Evolutionary conservation across 2,113 vertebrate genomes (phyloP), one percentile per base, ranked within the genome.

Genomic region (Ranitomeya imitator): DNA sequence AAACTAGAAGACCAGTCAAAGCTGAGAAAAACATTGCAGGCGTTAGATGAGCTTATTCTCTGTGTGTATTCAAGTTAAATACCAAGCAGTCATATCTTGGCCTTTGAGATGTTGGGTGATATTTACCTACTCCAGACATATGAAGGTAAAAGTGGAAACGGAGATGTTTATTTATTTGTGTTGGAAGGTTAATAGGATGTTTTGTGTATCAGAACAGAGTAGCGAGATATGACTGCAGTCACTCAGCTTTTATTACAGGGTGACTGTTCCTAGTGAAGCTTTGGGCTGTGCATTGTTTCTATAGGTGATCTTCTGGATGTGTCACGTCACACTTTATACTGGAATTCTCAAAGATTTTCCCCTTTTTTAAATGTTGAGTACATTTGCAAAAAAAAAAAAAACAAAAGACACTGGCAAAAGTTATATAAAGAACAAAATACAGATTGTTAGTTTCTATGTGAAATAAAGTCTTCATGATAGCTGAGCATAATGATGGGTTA

Each of bases 181-280:
- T 63, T 83, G 65, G 79, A 74, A 83, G 79, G 79, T 88, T 88
- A 82, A 88, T 88, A 54, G 71, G 55, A 61, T 23, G 52, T 88
- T 82, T 65, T 81, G n/a, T 81, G 63, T 55, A 86, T 86, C 60
- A 26, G n/a, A 67, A 76, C 2, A 67, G 45, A 86, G 19, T 65
- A 45, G 76, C 45, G 37, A 79, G 60, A 37, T 73, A 57, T 85
- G n/a, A 79, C n/a, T 79, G 19, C 76, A 65, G 74, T 60, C 45
- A 57, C n/a, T 55, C 61, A 26, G 73, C 21, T 15, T 61, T 69
- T 67, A 69, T 85, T 71, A 60, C 10, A 37, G 23, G n/a, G 51
- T 19, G 2, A 11, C 74, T 77, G 9, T 57, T 9, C 12, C 55
- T 13, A 11, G 14, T 16, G 37, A 63, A 65, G 26, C 8, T 11